Evolutionary conservation across 1,140 invertebrate species (phyloP).

Genomic region (Liolophura sinensis): DNA sequence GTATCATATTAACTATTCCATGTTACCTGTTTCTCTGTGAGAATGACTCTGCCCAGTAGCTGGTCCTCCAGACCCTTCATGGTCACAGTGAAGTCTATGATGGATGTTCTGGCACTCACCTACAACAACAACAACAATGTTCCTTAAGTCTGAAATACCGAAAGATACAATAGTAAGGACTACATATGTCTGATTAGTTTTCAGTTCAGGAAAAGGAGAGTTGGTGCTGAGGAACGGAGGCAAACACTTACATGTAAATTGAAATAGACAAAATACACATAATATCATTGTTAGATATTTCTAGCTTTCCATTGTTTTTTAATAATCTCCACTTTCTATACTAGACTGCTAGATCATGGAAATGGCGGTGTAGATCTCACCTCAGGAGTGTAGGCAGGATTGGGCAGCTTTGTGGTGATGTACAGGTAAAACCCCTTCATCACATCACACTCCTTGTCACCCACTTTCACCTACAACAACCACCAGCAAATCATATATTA

Average conservation of each 20-base stretch:
- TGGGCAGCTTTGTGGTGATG: constrained; percentile 92
- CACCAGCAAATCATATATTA: constrained; percentile 1
- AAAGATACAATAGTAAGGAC: neutral
- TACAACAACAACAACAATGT: constrained; percentile 5
- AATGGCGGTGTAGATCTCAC: constrained; percentile 23
- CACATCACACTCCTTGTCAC: constrained; percentile 94
- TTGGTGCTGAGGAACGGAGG: no score
- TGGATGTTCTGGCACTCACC: constrained; percentile 82
- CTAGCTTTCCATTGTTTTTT: no score
- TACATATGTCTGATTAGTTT: no score
- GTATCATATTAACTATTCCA: neutral
- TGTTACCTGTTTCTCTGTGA: constrained; percentile 80
- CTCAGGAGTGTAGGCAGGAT: constrained; percentile 93
- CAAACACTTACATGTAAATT: no score
- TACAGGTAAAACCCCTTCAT: constrained; percentile 91
- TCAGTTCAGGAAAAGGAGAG: no score
- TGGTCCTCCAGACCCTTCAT: constrained; percentile 96
- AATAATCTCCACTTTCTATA: no score
- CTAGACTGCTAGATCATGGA: no score
- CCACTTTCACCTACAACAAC: constrained; percentile 70
- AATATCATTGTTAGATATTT: no score
- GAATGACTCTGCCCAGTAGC: constrained; percentile 86
- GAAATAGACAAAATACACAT: no score
- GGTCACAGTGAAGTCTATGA: constrained; percentile 97
- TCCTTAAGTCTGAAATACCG: constrained; percentile 32